A percentile compares a stretch with the other conserved stretches of the same genome.
phyloP scores from a whole-genome alignment of 2,888 invertebrate species.

The Xanthorhoe designata region DNA sequence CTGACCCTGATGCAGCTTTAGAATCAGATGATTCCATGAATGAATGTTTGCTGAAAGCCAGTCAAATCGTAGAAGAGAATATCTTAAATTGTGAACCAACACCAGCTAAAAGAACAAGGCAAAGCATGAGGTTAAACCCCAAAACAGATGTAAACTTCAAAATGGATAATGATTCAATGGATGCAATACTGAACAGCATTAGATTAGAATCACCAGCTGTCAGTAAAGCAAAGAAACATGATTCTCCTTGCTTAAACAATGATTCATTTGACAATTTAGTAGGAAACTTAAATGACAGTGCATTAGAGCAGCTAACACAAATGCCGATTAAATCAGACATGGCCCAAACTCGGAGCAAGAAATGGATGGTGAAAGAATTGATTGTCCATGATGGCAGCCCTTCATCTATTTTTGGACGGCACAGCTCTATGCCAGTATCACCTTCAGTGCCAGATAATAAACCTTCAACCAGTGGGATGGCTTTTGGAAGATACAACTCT shows the following conservation, averaged over 20 bases:
- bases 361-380: slow-evolving; percentile 66
- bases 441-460: slow-evolving; percentile 62
- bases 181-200: slow-evolving; percentile 71
- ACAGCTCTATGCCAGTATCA: slow-evolving; percentile 81
- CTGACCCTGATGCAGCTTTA: slow-evolving; percentile 69
- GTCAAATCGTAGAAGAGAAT: slow-evolving; percentile 79
- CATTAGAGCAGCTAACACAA: slow-evolving; percentile 73
- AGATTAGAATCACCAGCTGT: slow-evolving; percentile 69
- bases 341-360: slow-evolving; percentile 46
- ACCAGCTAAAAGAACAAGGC: slow-evolving; percentile 57
- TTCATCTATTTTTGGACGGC: slow-evolving; percentile 67
- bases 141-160: slow-evolving; percentile 55
- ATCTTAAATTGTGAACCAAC: slow-evolving; percentile 56
- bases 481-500: slow-evolving; percentile 74
- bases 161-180: slow-evolving; percentile 75
- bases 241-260: slow-evolving; percentile 68
- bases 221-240: slow-evolving; percentile 59
- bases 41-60: slow-evolving; percentile 78
- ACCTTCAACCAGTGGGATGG: slow-evolving; percentile 74
- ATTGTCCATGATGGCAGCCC: slow-evolving; percentile 64
- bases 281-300: slow-evolving; percentile 78
- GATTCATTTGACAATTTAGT: slow-evolving; percentile 81
- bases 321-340: slow-evolving; percentile 60
- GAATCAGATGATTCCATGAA: slow-evolving; percentile 84
- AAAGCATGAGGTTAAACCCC: slow-evolving; percentile 46